A percentile compares a stretch with the other conserved stretches of the same genome.
Conservation (phyloP, 2,797 vertebrate genomes). For the Chaetophractus vellerosus region DNA sequence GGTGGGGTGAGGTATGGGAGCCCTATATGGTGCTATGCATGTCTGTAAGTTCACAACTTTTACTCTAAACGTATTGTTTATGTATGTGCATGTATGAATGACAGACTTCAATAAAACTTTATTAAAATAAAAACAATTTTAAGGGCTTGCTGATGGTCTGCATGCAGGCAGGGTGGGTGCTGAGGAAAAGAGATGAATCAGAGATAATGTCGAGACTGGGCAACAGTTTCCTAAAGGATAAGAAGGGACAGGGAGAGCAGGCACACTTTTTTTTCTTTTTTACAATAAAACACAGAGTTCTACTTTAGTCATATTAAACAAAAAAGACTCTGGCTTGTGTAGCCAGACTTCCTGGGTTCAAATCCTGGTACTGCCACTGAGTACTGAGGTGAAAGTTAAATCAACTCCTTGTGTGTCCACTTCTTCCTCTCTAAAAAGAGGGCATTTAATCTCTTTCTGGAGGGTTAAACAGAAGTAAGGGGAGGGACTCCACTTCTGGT, state of each 20-base stretch:
- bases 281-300: neutral
- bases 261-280: neutral
- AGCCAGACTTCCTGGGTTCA: neutral
- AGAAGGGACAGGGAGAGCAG: neutral
- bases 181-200: neutral
- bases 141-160: neutral
- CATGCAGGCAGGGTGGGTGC: neutral
- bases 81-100: no score
- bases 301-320: neutral
- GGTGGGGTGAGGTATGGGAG: no score
- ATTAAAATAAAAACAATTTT: no score
- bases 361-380: neutral
- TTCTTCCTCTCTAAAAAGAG: neutral
- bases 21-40: no score
- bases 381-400: no score
- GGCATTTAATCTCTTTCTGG: neutral
- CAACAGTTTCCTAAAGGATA: neutral
- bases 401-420: neutral
- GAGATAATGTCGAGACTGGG: neutral
- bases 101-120: no score
- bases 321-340: no score
- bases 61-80: no score
- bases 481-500: neutral
- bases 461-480: accelerated
- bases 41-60: no score